Evolutionary conservation across 2,888 invertebrate species (phyloP).

Genomic region (Ecdyonurus torrentis): DNA sequence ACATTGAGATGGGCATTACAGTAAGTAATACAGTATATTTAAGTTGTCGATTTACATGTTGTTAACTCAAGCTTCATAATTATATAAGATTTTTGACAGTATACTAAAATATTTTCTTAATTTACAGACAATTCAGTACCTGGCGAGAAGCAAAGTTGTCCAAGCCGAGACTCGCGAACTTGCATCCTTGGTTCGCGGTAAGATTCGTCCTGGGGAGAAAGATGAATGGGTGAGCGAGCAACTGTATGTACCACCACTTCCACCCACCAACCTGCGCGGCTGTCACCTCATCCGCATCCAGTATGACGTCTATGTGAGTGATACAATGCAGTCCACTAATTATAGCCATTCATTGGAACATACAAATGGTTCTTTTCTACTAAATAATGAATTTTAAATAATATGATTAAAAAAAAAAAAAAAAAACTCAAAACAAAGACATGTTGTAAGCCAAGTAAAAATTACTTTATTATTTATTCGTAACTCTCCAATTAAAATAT

Average conservation of each 20-base stretch:
- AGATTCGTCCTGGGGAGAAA: conserved; percentile 60
- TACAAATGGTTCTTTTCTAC: too few species aligned
- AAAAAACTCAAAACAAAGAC: too few species aligned
- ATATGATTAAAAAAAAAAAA: too few species aligned
- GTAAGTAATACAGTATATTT: neutral
- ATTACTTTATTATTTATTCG: too few species aligned
- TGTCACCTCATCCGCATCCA: conserved; percentile 87
- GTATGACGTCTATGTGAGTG: conserved; percentile 80
- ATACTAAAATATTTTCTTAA: neutral
- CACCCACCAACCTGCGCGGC: conserved; percentile 83
- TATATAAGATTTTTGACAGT: too few species aligned
- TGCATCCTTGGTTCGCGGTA: conserved; percentile 59
- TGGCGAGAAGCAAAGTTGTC: conserved; percentile 68
- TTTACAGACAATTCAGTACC: conserved; percentile 67
- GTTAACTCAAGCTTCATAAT: too few species aligned
- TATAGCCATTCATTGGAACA: too few species aligned
- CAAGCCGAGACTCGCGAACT: conserved; percentile 76
- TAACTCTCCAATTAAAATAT: too few species aligned
- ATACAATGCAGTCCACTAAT: too few species aligned
- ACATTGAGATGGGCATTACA: neutral
- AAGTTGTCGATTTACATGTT: too few species aligned
- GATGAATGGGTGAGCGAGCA: conserved; percentile 80
- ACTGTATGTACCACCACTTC: conserved; percentile 82
- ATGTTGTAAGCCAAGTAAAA: too few species aligned
- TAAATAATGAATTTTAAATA: too few species aligned